Conservation (phyloP, 2,797 vertebrate genomes). For the Coendou prehensilis region DNA sequence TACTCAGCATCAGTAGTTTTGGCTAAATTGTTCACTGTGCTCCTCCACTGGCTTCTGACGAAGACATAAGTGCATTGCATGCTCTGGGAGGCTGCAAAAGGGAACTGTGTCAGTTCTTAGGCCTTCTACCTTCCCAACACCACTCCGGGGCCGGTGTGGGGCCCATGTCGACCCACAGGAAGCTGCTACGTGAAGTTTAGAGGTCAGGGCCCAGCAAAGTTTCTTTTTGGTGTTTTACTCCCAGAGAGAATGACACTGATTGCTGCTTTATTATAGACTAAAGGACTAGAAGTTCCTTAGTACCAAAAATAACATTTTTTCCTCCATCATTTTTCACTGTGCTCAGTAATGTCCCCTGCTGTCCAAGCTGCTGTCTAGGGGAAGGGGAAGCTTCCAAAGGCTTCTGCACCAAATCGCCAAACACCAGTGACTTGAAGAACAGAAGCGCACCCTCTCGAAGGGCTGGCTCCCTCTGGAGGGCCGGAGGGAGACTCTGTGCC, state of each 20-base stretch:
- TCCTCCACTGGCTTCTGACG: background rate
- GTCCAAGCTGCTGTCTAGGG: background rate
- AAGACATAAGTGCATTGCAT: accelerated
- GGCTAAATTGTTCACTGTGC: too few relatives aligned
- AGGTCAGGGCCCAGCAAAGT: background rate
- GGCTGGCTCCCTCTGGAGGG: background rate
- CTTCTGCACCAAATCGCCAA: background rate
- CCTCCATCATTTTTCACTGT: background rate
- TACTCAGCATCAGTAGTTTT: background rate
- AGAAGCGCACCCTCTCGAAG: background rate
- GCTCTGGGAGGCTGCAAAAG: too few relatives aligned
- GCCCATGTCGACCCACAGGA: background rate
- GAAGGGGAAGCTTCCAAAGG: background rate
- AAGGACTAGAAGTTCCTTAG: background rate
- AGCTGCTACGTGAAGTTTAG: background rate
- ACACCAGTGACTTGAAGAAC: too few relatives aligned
- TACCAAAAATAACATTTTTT: too few relatives aligned
- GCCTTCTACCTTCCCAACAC: too few relatives aligned
- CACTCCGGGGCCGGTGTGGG: too few relatives aligned
- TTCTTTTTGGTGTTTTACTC: background rate
- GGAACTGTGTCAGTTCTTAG: background rate
- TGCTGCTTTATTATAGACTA: too few relatives aligned
- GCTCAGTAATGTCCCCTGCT: accelerated
- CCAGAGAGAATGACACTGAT: background rate
- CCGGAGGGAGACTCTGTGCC: background rate